Base-by-base conservation (phyloP, 1,140 invertebrate species). In the Drosophila jambulina region DNA sequence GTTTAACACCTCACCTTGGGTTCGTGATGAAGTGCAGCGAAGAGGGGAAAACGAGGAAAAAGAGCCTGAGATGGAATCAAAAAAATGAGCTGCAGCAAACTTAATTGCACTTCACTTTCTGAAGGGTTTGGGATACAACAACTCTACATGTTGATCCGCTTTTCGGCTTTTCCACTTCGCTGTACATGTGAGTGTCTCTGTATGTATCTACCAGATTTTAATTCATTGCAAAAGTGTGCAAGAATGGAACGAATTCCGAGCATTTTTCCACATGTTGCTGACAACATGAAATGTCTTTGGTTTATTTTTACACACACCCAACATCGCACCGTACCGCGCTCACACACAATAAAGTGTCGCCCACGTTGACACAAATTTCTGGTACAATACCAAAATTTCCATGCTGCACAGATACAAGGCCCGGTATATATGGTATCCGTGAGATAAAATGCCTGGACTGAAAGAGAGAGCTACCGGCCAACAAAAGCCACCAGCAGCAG, bases 351-450 rank as follows among this genome's bases (percentile, higher is more conserved):
- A 81, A 77, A 74, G 57, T 64, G 62, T 85, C 82, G 82, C 82
- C 82, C 82, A 85, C 82, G 82, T 85, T 85, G 82, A 85, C 82
- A 85, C 82, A 78, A 85, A 78, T 81, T 85, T 85, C 46, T 48
- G 48, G 74, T 61, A 65, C 80, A 78, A 78, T 56, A 78, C 58
- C 36, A 64, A 82, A 64, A 82, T 82, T 69, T 78, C 63, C 78
- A 85, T 85, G 82, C 78, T 74, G 48, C 60, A 78, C 36, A 64
- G 15, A 75, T 60, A 70, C 57, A 75, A 19, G 48, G 19, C 40
- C 36, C 56, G 40, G 29, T 48, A 32, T 42, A 51, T 15, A n/a
- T 78, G 21, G 62, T 82, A 82, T 82, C 79, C 70, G 45, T 59
- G 48, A 59, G 64, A 63, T 56, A 38, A 38, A 56, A 25, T 71